These are phyloP conservation scores for Cheumatopsyche charites DNA, from an alignment of 1,140 invertebrate genomes.

Conservation along the genomic window DNA sequence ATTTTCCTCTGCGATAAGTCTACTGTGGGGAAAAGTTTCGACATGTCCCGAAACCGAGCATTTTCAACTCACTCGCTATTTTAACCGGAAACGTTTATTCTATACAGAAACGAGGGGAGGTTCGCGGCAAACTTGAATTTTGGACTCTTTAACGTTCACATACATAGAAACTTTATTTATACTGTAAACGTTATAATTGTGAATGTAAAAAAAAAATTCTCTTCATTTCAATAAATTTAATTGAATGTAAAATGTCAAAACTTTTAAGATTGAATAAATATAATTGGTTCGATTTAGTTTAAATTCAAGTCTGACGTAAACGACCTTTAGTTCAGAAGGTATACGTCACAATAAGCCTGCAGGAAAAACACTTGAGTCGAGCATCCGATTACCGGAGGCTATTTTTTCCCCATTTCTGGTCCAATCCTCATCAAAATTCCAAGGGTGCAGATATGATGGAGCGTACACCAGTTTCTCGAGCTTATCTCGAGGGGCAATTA, in stretches of 20 bases:
- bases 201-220: too few species aligned
- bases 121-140: too few species aligned
- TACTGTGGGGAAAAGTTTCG: slow-evolving; percentile 17
- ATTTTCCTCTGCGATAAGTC: not conserved
- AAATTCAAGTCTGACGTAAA: too few species aligned
- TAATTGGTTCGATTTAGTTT: too few species aligned
- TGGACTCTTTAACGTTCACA: too few species aligned
- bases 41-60: slow-evolving; percentile 5
- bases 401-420: slow-evolving; percentile 10
- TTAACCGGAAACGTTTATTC: not conserved
- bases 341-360: too few species aligned
- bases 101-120: not conserved
- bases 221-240: too few species aligned
- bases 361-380: slow-evolving; percentile 15
- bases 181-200: too few species aligned
- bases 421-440: slow-evolving; percentile 22
- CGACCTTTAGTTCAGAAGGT: too few species aligned
- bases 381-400: slow-evolving; percentile 18
- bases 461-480: not conserved
- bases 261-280: too few species aligned
- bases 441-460: slow-evolving; percentile 11
- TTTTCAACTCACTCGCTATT: not conserved
- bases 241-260: too few species aligned
- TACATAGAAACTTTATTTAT: too few species aligned
- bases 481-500: slow-evolving; percentile 18